Base-by-base conservation (phyloP, 2,888 invertebrate genomes). In the Parnassius mnemosyne region DNA sequence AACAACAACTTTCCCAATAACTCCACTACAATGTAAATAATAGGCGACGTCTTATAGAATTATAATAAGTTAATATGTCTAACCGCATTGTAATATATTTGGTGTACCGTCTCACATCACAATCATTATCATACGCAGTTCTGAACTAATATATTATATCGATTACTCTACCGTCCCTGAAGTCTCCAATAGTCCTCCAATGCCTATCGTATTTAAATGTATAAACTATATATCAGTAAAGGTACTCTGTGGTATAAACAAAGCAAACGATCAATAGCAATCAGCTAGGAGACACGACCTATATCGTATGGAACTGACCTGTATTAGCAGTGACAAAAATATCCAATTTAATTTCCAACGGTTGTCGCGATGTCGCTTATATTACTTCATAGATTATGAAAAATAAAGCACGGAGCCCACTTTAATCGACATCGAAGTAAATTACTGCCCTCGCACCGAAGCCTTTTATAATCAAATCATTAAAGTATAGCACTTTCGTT, bases 121-220 rank as follows among this genome's bases (percentile, higher is more conserved):
- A 57, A 34, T 53, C 66, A 65, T 62, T 66, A 67, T 61, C 64
- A 67, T 68, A 71, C 70, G 67, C 68, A 70, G 69, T 68, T 66
- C 69, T 68, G 67, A 67, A 74, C 69, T 65, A 72, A 77, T 70
- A 68, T 71, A 58, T 73, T 71, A 58, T 73, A 73, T 71, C 66
- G 82, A 84, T 84, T 81, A 70, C 65, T 73, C 74, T 75, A 76
- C 78, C 72, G 80, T 72, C 81, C 79, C 74, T 80, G 82, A 77
- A 73, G 20, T 78, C 71, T 63, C 62, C 72, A 66, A 70, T 73
- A 74, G 70, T n/a, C n/a, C n/a, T n/a, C n/a, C n/a, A n/a, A n/a
- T 69, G 70, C 72, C 70, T 76, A 71, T 77, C 75, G 74, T 77
- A 75, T 81, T 83, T 81, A 79, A 75, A 79, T 69, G 75, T 77